Evolutionary conservation across 2,797 vertebrate genomes (phyloP).

Genomic region (Masticophis lateralis): DNA sequence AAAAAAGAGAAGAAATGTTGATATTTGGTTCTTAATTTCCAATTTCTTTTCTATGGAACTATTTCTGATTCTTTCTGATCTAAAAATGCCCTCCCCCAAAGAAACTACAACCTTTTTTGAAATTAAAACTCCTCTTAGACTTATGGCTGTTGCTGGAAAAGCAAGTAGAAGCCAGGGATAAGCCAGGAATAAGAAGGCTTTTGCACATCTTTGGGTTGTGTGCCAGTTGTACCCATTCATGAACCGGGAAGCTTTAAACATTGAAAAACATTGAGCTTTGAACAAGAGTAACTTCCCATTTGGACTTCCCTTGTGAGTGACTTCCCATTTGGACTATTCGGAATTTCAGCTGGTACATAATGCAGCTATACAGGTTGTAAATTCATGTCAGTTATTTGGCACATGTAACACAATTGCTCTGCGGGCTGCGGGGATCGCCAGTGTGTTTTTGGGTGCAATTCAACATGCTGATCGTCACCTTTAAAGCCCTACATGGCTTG

Average conservation of each 20-base stretch:
- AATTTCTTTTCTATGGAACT: background rate
- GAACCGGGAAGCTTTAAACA: background rate
- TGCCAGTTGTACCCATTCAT: background rate
- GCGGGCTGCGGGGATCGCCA: background rate
- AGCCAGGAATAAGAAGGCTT: background rate
- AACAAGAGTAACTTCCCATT: background rate
- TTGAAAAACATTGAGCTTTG: background rate
- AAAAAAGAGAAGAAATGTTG: conserved; percentile 19
- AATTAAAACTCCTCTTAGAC: background rate
- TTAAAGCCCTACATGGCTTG: background rate
- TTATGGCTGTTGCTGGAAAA: background rate
- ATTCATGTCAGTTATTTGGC: background rate
- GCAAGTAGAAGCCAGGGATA: background rate
- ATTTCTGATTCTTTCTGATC: background rate
- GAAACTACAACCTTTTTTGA: background rate
- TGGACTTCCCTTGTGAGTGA: no score
- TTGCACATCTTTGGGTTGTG: background rate
- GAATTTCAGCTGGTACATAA: background rate
- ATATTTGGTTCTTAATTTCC: conserved; percentile 7
- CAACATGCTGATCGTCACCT: background rate
- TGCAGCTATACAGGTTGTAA: background rate
- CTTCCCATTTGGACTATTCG: background rate
- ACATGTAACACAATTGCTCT: background rate
- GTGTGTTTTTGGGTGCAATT: background rate
- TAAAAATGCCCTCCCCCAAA: background rate